phyloP scores from a whole-genome alignment of 2,113 vertebrate genomes.

The Rhipidura dahli region DNA sequence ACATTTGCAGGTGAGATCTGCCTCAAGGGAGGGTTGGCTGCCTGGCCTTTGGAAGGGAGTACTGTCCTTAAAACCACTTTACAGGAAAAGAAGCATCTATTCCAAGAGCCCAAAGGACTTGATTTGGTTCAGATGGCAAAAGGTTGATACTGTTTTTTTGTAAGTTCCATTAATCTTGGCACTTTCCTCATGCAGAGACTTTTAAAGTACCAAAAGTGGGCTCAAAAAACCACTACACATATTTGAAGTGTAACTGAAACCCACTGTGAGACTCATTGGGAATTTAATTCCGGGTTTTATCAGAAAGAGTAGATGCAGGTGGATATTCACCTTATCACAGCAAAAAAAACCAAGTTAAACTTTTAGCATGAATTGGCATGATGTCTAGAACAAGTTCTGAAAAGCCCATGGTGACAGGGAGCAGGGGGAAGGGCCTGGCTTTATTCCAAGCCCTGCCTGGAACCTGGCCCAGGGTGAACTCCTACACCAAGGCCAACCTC shows the following conservation, averaged over 20 bases:
- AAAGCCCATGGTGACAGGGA: not conserved
- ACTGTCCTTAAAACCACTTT: not conserved
- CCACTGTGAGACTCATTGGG: not conserved
- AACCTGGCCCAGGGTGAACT: not conserved
- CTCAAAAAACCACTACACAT: not conserved
- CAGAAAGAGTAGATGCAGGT: not conserved
- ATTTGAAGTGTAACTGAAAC: conserved; percentile 1
- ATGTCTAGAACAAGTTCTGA: not conserved
- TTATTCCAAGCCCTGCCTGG: not conserved
- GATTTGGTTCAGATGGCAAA: not conserved
- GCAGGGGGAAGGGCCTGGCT: not conserved
- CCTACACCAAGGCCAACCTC: no score
- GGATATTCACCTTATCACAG: not conserved
- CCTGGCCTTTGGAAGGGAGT: not conserved
- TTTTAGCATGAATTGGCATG: not conserved
- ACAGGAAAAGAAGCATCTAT: not conserved
- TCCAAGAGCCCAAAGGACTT: not conserved
- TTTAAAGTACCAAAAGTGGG: not conserved
- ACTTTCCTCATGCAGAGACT: not conserved
- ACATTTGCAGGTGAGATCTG: not conserved
- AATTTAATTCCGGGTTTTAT: not conserved
- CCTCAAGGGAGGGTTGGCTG: not conserved
- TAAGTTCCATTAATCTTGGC: not conserved
- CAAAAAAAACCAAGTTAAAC: not conserved
- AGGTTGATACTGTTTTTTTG: not conserved